These are phyloP conservation scores for Eretmocerus hayati DNA, from an alignment of 2,888 invertebrate genomes.

Conservation along the genomic window DNA sequence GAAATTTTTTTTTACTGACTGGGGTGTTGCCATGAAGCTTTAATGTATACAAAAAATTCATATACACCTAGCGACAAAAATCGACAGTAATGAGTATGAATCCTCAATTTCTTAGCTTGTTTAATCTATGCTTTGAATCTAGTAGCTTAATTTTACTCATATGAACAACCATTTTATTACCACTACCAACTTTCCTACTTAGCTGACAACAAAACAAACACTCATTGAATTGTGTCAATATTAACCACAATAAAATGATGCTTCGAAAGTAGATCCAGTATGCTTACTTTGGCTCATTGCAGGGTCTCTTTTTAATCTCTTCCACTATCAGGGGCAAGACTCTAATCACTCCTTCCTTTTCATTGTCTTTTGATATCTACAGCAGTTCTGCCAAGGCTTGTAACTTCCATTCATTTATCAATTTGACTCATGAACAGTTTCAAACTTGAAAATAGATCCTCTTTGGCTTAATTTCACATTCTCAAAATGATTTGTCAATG, in stretches of 20 bases:
- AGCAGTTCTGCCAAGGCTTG: slow-evolving; percentile 5
- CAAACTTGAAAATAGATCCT: background rate
- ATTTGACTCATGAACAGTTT: slow-evolving; percentile 8
- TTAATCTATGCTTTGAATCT: no score
- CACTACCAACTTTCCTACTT: background rate
- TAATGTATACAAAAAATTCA: no score
- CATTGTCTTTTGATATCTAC: slow-evolving; percentile 4
- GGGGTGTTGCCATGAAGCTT: no score
- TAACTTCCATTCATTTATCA: slow-evolving; percentile 9
- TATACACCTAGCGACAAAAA: no score
- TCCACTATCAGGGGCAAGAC: background rate
- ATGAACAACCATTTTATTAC: no score
- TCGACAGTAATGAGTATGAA: no score
- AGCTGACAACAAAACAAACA: background rate
- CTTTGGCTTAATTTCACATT: no score
- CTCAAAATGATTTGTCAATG: no score
- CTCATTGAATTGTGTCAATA: slow-evolving; percentile 3
- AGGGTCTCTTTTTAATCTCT: slow-evolving; percentile 3
- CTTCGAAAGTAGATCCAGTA: background rate
- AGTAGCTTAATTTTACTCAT: no score
- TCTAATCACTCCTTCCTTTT: slow-evolving; percentile 3
- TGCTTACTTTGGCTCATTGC: slow-evolving; percentile 1
- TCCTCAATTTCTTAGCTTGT: no score
- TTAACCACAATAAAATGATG: background rate
- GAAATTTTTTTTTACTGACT: no score